Conservation (phyloP, 2,797 vertebrate genomes). For the Halcyon badia region DNA sequence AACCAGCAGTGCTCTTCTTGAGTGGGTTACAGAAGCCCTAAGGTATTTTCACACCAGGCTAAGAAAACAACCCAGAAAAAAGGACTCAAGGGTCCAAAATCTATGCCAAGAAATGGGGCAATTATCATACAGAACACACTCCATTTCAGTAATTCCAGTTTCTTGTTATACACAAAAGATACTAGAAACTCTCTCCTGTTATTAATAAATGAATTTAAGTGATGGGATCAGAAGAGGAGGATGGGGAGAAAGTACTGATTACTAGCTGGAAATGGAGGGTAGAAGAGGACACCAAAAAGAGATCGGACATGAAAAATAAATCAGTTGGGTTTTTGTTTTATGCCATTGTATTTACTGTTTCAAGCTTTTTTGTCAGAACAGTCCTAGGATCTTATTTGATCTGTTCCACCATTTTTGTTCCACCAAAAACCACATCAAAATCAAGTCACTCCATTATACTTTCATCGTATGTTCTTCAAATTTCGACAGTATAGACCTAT, state of each 20-base stretch:
- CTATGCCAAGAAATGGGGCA: fast-evolving
- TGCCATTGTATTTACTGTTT: background rate
- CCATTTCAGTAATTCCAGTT: background rate
- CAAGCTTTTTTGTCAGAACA: background rate
- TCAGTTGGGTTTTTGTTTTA: background rate
- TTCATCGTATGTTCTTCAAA: background rate
- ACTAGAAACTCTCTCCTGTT: background rate
- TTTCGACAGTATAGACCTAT: background rate
- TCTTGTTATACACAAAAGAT: background rate
- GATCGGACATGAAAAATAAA: background rate
- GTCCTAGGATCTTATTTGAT: background rate
- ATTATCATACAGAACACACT: background rate
- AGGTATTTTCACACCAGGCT: background rate
- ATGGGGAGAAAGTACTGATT: background rate
- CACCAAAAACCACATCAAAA: background rate
- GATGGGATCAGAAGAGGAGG: background rate
- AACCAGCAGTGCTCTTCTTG: background rate
- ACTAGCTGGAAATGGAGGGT: background rate
- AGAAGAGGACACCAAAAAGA: background rate
- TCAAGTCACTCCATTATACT: background rate
- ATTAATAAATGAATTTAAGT: background rate
- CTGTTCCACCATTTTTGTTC: background rate
- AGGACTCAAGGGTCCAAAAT: background rate
- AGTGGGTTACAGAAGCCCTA: background rate
- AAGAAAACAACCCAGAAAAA: background rate